phyloP scores from a whole-genome alignment of 2,113 vertebrate genomes.

The Callocephalon fimbriatum region DNA sequence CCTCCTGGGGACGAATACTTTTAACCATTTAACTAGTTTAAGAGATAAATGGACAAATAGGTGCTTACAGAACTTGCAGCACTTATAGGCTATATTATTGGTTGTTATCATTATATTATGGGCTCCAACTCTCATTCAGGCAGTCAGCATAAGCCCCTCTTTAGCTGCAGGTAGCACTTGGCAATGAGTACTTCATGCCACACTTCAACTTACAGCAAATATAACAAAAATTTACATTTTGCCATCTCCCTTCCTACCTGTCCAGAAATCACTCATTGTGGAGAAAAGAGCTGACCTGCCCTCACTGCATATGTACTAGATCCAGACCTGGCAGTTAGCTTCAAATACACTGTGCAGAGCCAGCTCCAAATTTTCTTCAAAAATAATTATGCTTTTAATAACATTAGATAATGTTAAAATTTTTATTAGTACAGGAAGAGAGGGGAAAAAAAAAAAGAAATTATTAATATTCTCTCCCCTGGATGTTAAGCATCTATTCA shows the following conservation, averaged over 20 bases:
- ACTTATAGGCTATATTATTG: not conserved
- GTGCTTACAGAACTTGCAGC: not conserved
- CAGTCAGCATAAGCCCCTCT: not conserved
- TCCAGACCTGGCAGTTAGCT: not conserved
- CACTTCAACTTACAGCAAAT: not conserved
- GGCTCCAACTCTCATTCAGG: not conserved
- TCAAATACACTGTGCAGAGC: not conserved
- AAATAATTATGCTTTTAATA: not conserved
- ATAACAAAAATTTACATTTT: not conserved
- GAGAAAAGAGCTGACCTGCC: not conserved
- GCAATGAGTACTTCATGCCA: not conserved
- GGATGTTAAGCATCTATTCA: not conserved
- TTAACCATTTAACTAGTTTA: not conserved
- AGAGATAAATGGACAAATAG: not conserved
- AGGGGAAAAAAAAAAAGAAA: not conserved
- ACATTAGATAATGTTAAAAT: not conserved
- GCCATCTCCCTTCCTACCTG: not conserved
- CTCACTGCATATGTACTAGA: not conserved
- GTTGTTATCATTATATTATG: not conserved
- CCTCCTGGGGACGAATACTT: not conserved
- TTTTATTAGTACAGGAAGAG: not conserved
- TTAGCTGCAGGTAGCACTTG: not conserved
- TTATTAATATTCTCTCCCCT: not conserved
- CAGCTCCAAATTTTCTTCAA: not conserved
- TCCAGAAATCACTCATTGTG: not conserved